A percentile compares a stretch with the other conserved stretches of the same genome.
Conservation (phyloP, 2,888 invertebrate species). For the Xestoiulus laeticollis region DNA sequence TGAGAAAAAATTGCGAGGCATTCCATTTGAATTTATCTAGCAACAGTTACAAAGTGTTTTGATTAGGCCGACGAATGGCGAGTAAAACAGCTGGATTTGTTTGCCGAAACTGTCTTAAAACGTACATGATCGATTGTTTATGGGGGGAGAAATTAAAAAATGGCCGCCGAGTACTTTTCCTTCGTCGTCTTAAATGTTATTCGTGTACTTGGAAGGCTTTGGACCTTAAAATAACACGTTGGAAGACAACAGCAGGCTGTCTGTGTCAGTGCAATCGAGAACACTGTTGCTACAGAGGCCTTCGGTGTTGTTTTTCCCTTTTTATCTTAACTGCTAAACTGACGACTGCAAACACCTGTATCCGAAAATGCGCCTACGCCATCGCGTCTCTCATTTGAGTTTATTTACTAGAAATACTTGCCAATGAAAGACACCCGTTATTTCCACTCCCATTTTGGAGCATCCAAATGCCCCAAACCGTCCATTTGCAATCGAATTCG, state of each 20-base stretch:
- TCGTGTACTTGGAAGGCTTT: conserved; percentile 28
- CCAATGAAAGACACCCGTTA: conserved; percentile 34
- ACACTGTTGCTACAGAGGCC: conserved; percentile 32
- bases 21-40: conserved; percentile 34
- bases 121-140: conserved; percentile 45
- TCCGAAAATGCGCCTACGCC: conserved; percentile 34
- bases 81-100: conserved; percentile 42
- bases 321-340: conserved; percentile 27
- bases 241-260: conserved; percentile 38
- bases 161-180: conserved; percentile 40
- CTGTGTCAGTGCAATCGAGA: conserved; percentile 34
- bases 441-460: neutral
- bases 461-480: neutral
- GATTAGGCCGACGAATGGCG: neutral
- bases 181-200: conserved; percentile 20
- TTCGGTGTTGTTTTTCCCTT: conserved; percentile 8
- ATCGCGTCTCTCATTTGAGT: conserved; percentile 16
- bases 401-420: conserved; percentile 21
- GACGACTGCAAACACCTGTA: conserved; percentile 37
- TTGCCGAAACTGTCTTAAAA: conserved; percentile 48
- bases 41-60: conserved; percentile 43
- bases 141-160: conserved; percentile 27
- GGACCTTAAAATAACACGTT: conserved; percentile 43
- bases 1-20: neutral
- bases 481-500: neutral